phyloP scores from a whole-genome alignment of 2,888 invertebrate genomes.

The Pogonocherus hispidulus region DNA sequence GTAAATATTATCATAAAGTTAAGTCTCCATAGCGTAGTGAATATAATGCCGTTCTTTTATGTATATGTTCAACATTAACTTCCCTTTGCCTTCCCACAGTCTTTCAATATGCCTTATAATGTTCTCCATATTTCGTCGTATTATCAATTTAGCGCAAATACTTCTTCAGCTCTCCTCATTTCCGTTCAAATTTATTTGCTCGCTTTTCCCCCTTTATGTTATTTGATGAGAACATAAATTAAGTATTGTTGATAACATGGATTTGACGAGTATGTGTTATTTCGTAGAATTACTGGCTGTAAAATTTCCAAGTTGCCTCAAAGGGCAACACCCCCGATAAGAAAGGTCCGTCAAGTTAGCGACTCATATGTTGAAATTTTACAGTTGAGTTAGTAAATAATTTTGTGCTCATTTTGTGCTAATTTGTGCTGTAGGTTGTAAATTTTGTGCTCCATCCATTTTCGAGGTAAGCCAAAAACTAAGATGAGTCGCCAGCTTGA shows the following conservation, averaged over 20 bases:
- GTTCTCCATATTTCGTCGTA: conserved; percentile 9
- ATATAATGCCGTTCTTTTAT: not conserved
- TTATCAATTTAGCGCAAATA: conserved; percentile 22
- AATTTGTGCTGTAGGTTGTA: no score
- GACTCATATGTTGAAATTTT: no score
- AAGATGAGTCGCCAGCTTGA: no score
- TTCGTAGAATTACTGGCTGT: no score
- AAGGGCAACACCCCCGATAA: no score
- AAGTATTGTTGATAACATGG: not conserved
- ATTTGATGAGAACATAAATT: conserved; percentile 17
- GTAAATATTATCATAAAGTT: not conserved
- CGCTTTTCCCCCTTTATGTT: conserved; percentile 4
- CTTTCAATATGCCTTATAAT: conserved; percentile 14
- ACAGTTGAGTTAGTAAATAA: no score
- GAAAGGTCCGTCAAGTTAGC: no score
- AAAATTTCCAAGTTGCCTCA: no score
- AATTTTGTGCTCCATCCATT: no score
- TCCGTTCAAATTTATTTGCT: conserved; percentile 1
- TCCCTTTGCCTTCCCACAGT: not conserved
- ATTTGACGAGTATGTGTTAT: no score
- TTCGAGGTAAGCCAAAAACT: no score
- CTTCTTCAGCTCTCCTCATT: conserved; percentile 1
- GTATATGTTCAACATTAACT: not conserved
- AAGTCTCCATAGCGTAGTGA: not conserved
- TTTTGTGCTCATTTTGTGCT: no score